Evolutionary conservation across 2,113 vertebrate genomes (phyloP), one percentile per base, ranked within the genome.

Genomic region (Myiagra hebetior): DNA sequence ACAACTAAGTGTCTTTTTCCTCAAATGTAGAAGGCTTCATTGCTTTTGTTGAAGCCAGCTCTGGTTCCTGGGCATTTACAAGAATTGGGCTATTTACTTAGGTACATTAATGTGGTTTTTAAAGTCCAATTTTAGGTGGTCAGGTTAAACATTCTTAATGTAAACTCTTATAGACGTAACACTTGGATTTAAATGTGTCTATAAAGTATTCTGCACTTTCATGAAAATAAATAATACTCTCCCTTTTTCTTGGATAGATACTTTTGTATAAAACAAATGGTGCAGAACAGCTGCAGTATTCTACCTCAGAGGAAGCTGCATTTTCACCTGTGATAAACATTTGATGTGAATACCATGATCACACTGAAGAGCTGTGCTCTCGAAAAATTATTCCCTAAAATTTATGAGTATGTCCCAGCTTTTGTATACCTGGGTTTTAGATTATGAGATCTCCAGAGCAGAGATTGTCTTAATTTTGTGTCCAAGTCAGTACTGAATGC

Each of bases 261-360:
- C 50, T 87, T 96, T 73, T 52, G 33, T 74, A 82, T 63, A 67
- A 95, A 91, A 77, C 33, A 86, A 68, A 81, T 85, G 83, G 80
- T 62, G 77, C 87, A 92, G 62, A 95, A 78, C 17, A 95, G 81
- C 79, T 96, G 93, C 94, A 97, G 85, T 76, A 93, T 91, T 95
- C 83, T 35, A 94, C 74, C 85, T 88, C 75, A 87, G 73, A 96
- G 65, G 41, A 86, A 95, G 42, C 73, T 91, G 84, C 78, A 44
- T 89, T 96, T 94, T 75, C 35, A 49, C 57, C 92, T 91, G 57
- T 79, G 60, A 86, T 55, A 88, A 93, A 74, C 49, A 62, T 70
- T 70, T 75, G 15, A 89, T 72, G 33, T 60, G 89, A 96, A 89
- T 50, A 84, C 31, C 64, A 46, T 9, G 9, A 90, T 41, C 64